Conservation (phyloP, 2,888 invertebrate genomes). For the Cerceris rybyensis region DNA sequence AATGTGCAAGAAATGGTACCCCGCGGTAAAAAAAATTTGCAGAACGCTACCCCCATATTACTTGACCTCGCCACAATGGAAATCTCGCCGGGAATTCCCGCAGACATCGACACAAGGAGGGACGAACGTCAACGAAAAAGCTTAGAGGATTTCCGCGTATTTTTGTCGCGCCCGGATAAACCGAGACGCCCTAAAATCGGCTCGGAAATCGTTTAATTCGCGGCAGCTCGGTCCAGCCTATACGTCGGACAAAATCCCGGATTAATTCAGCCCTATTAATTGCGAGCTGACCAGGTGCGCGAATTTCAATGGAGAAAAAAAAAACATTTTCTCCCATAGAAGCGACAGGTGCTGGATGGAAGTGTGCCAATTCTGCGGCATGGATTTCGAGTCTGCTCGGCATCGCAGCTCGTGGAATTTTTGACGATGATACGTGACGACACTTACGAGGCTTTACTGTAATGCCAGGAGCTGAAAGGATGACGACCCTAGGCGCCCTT, state of each 20-base stretch:
- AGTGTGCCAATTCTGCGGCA: slow-evolving; percentile 44
- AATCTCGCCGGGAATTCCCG: too few relatives aligned
- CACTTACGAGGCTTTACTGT: neutral
- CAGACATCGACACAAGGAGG: too few relatives aligned
- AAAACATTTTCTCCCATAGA: slow-evolving; percentile 34
- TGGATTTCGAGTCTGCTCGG: slow-evolving; percentile 33
- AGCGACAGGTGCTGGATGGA: slow-evolving; percentile 55
- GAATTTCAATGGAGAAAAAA: slow-evolving; percentile 17
- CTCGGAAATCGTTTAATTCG: slow-evolving; percentile 7
- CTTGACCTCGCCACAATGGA: too few relatives aligned
- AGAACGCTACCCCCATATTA: neutral
- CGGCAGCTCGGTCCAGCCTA: slow-evolving; percentile 17
- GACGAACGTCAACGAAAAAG: slow-evolving; percentile 1
- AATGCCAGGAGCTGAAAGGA: neutral
- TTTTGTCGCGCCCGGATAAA: slow-evolving; percentile 27
- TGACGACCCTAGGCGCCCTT: too few relatives aligned
- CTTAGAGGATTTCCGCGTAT: slow-evolving; percentile 22
- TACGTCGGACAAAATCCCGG: slow-evolving; percentile 26
- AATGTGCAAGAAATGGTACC: too few relatives aligned
- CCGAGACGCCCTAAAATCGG: slow-evolving; percentile 10
- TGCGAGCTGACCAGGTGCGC: slow-evolving; percentile 31
- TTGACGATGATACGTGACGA: slow-evolving; percentile 25
- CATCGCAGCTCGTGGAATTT: slow-evolving; percentile 36
- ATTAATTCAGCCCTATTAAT: slow-evolving; percentile 52
- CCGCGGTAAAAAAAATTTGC: neutral